Conservation (phyloP, 2,797 vertebrate species). For the Sternotherus odoratus region DNA sequence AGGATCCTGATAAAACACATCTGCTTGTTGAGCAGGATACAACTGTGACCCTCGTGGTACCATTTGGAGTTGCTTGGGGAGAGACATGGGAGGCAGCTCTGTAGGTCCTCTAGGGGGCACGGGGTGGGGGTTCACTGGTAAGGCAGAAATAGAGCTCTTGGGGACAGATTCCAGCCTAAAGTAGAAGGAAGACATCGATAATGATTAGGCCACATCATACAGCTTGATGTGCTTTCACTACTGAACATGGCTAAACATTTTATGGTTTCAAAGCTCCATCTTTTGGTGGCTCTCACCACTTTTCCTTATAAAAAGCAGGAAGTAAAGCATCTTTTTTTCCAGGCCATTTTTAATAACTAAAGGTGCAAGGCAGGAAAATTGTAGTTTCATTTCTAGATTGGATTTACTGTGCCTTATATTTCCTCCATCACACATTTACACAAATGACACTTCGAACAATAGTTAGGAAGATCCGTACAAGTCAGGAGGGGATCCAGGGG, state of each 20-base stretch:
- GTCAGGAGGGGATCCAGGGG: conserved; percentile 96
- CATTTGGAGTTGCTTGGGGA: conserved; percentile 90
- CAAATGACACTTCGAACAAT: not conserved
- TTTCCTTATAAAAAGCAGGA: not conserved
- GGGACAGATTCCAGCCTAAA: conserved; percentile 87
- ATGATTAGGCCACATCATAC: not conserved
- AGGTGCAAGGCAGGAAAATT: not conserved
- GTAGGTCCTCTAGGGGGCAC: conserved; percentile 84
- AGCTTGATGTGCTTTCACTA: not conserved
- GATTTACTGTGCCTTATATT: conserved; percentile 9
- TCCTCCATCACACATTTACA: conserved; percentile 19
- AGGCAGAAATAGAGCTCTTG: conserved; percentile 85
- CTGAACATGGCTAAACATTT: not conserved
- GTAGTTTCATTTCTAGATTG: not conserved
- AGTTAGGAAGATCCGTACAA: conserved; percentile 82
- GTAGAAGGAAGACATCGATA: not conserved
- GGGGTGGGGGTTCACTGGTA: conserved; percentile 88
- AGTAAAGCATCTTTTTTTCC: not conserved
- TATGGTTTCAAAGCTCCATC: not conserved
- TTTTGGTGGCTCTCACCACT: not conserved
- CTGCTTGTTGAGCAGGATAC: conserved; percentile 89
- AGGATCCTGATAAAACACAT: conserved; percentile 91
- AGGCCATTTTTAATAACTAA: not conserved
- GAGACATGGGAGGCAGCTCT: conserved; percentile 88
- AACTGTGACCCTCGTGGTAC: conserved; percentile 89